Percentiles rank a stretch among this genome's conserved stretches.
phyloP scores from a whole-genome alignment of 2,888 invertebrate species.

The Chrysomela aeneicollis region DNA sequence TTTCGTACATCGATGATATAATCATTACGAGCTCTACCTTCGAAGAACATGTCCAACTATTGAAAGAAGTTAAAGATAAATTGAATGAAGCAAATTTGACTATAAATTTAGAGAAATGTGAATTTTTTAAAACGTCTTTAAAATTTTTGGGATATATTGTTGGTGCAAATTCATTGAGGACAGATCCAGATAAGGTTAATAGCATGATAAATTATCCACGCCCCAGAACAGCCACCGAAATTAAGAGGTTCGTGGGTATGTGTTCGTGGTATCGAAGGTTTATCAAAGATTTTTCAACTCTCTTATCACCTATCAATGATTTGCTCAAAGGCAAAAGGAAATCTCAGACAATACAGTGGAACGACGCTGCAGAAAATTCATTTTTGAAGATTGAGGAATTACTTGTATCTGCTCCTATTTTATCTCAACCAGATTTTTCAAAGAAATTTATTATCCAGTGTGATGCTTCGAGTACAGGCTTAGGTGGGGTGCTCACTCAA shows the following conservation, averaged over 20 bases:
- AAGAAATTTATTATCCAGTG: constrained; percentile 41
- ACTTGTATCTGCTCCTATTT: constrained; percentile 42
- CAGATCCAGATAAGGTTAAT: constrained; percentile 48
- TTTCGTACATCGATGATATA: constrained; percentile 30
- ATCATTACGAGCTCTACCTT: constrained; percentile 36
- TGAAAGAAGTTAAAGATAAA: constrained; percentile 34
- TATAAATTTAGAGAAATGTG: no score
- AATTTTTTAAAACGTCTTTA: no score
- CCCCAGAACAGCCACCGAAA: constrained; percentile 40
- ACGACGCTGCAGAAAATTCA: constrained; percentile 37
- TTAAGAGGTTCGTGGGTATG: no score
- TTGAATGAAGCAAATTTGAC: constrained; percentile 36
- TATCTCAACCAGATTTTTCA: constrained; percentile 43
- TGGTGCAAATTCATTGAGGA: constrained; percentile 39
- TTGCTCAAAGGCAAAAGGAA: constrained; percentile 42
- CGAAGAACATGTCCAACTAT: constrained; percentile 39
- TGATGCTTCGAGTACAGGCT: constrained; percentile 32
- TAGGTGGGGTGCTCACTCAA: constrained; percentile 43
- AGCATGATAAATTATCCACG: no score
- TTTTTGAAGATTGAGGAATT: constrained; percentile 42
- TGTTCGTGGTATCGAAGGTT: constrained; percentile 35
- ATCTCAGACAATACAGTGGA: no score
- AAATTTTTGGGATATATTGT: constrained; percentile 48
- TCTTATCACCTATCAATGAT: constrained; percentile 43
- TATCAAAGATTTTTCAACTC: constrained; percentile 40